Base-by-base conservation (phyloP, 2,113 vertebrate genomes). In the Agapornis roseicollis region DNA sequence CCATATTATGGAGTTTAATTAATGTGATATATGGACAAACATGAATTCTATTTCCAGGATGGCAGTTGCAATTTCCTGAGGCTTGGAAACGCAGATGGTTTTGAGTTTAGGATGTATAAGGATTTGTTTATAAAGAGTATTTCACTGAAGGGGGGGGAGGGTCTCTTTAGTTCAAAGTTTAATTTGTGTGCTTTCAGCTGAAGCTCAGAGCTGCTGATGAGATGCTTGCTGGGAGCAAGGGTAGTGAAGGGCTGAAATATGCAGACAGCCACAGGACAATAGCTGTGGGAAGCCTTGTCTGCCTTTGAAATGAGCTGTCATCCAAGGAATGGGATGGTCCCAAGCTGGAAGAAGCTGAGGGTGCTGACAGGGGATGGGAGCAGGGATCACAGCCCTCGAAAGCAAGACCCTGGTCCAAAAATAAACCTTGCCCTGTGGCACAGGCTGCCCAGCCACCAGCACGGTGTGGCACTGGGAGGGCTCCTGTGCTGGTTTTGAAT, bases 41-140 rank as follows among this genome's bases (percentile, higher is more conserved):
- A 23, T 78, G 96, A 37, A 66, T 58, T 90, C 90, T 94, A 92
- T 96, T 95, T 94, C 92, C 91, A 91, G 70, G 92, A 97, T 33
- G 91, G 50, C 64, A 97, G 85, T 44, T 96, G 96, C 77, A 96
- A 97, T 97, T 97, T 98, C 98, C 97, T 97, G 97, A 81, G 86
- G 89, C 91, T 97, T 89, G 93, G 86, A 97, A 92, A 90, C 17
- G 91, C 98, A 97, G 96, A 97, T 97, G 97, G 33, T 95, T 91
- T 94, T 93, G 28, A 11, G 84, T 63, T 92, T 63, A 74, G 92
- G 85, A 80, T 77, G 71, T 76, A 83, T 73, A 50, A 84, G 37
- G 65, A 68, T 76, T 94, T 89, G 78, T 52, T 88, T 87, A 89
- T 84, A 85, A 80, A 93, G 69, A 60, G 73, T 27, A 52, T 84